phyloP scores from a whole-genome alignment of 2,797 vertebrate species.

The Megaceryle alcyon region DNA sequence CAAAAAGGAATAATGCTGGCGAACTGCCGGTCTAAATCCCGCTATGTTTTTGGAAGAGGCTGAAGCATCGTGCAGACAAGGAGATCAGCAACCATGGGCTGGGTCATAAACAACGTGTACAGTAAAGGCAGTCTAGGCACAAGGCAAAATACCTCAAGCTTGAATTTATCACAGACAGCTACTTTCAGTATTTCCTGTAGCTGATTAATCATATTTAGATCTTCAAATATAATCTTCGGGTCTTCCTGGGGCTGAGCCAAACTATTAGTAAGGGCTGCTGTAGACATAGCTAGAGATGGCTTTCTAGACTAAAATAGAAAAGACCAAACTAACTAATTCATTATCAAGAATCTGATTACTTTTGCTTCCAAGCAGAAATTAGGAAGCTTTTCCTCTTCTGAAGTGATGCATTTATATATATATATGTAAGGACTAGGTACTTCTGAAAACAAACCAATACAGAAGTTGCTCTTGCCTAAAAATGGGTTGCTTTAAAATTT shows the following conservation, averaged over 20 bases:
- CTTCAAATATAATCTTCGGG: background rate
- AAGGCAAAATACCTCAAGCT: background rate
- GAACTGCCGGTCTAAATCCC: background rate
- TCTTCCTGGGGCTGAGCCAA: background rate
- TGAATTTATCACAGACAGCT: background rate
- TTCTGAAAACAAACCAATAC: background rate
- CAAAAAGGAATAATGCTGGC: background rate
- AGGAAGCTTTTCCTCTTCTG: background rate
- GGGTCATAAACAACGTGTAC: background rate
- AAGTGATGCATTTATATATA: background rate
- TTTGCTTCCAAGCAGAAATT: background rate
- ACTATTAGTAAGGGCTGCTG: background rate
- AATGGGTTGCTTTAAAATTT: background rate
- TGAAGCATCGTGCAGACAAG: background rate
- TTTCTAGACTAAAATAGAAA: background rate
- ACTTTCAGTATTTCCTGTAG: background rate
- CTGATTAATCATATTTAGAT: background rate
- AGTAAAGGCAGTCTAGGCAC: background rate
- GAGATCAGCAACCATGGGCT: background rate
- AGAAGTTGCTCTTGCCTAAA: background rate
- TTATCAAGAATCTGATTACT: background rate
- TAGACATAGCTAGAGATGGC: background rate
- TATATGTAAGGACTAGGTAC: background rate
- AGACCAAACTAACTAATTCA: background rate
- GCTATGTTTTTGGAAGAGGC: background rate